phyloP scores from a whole-genome alignment of 2,888 invertebrate species.

The Coelogynopora nodosa region DNA sequence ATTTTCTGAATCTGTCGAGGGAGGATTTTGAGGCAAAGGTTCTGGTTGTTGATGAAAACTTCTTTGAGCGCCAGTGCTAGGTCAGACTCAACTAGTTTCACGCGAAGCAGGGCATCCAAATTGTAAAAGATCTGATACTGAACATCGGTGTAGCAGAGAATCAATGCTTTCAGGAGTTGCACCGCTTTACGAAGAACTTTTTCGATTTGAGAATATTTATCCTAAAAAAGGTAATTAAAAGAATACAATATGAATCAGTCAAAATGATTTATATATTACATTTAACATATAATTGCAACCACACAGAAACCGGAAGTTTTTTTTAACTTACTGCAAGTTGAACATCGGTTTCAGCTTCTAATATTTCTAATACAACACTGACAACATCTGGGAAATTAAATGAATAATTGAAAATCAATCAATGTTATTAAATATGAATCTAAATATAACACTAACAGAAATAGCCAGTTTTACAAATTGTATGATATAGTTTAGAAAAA shows the following conservation, averaged over 20 bases:
- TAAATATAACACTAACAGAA: too few relatives aligned
- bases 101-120: constrained; percentile 36
- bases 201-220: constrained; percentile 43
- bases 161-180: constrained; percentile 42
- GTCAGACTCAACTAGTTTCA: constrained; percentile 43
- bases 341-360: constrained; percentile 35
- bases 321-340: constrained; percentile 38
- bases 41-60: constrained; percentile 47
- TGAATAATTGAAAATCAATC: neutral
- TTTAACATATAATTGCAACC: neutral
- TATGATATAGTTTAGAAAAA: too few relatives aligned
- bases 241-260: too few relatives aligned
- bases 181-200: constrained; percentile 42
- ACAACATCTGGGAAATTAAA: constrained; percentile 34
- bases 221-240: constrained; percentile 1
- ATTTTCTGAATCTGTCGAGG: constrained; percentile 52
- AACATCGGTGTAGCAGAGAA: constrained; percentile 38
- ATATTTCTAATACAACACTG: constrained; percentile 41
- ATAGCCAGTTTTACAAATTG: too few relatives aligned
- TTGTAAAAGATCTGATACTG: constrained; percentile 43
- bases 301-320: neutral
- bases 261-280: too few relatives aligned
- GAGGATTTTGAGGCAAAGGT: constrained; percentile 48
- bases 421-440: neutral
- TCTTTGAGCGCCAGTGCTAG: constrained; percentile 45